Evolutionary conservation across 2,797 vertebrate genomes (phyloP), one percentile per base, ranked within the genome.

Genomic region (Scarus forsteni): DNA sequence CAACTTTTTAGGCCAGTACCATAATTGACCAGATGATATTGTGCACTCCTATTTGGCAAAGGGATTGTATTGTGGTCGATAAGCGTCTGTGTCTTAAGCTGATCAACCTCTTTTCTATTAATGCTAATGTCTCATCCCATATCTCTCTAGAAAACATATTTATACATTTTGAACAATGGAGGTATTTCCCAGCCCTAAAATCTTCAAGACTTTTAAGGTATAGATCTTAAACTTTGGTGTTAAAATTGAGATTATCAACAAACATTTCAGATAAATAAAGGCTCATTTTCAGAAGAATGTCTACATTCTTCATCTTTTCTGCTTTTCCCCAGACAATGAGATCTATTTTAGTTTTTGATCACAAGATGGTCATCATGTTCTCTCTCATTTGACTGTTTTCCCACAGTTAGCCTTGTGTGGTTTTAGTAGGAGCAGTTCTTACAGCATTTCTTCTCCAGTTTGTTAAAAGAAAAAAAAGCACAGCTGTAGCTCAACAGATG

Each of bases 271-370:
- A 39, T 12, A 3, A 72, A 42, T 73, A 50, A 70, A 34, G 59
- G 66, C 51, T 73, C 19, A 6, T 12, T 70, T 73, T 38, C 39
- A 40, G 7, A 9, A 40, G 2, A 9, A 40, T 3, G 3, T 9
- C 10, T 10, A n/a, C 7, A 7, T 39, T 39, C 38, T 39, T 39
- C 38, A 3, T 39, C 38, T 39, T 45, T 45, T 15, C 43, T 45
- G 5, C 5, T 15, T 45, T 7, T 15, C 14, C 8, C 15, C n/a
- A 6, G 7, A 61, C 27, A 2, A 27, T 27, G 35, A 50, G 39
- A 10, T 73, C 50, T 70, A 54, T 75, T 82, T 80, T 56, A 49
- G 55, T 42, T n/a, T 70, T 66, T 43, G 18, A 70, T 81, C 77
- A 75, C 66, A 74, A 73, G 48, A 68, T 52, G 14, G 64, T 15